These are phyloP conservation scores for Archips xylosteana DNA, from an alignment of 2,888 invertebrate species.

Conservation along the genomic window DNA sequence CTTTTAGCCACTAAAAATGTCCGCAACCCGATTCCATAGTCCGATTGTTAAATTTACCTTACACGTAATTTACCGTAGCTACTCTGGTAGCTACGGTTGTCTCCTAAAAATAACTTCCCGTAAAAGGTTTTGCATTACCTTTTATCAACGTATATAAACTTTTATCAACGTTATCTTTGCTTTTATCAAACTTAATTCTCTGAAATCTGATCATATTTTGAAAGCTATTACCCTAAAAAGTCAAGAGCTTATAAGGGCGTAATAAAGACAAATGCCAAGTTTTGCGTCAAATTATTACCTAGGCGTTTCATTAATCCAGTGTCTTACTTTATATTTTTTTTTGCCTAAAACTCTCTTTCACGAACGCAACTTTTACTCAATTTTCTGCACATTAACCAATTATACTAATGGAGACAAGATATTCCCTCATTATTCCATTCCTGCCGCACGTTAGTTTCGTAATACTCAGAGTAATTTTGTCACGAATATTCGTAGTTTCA, in stretches of 20 bases:
- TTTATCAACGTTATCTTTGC: too few species aligned
- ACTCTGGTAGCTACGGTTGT: background rate
- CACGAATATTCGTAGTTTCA: conserved; percentile 12
- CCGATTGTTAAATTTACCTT: conserved; percentile 13
- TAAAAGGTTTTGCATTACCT: conserved; percentile 17
- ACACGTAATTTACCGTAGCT: background rate
- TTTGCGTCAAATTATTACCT: background rate
- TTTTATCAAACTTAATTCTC: conserved; percentile 9
- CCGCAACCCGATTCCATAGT: background rate
- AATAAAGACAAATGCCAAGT: conserved; percentile 10
- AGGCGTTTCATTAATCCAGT: background rate
- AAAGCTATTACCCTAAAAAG: conserved; percentile 15
- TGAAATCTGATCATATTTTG: conserved; percentile 19
- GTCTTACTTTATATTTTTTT: background rate
- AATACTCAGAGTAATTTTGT: conserved; percentile 5
- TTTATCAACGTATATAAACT: too few species aligned
- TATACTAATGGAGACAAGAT: conserved; percentile 29
- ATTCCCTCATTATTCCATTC: conserved; percentile 24
- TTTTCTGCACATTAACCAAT: conserved; percentile 22
- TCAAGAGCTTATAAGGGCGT: background rate
- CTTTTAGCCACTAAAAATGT: background rate
- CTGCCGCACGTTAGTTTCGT: conserved; percentile 18
- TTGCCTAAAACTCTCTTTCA: background rate
- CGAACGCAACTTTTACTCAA: background rate
- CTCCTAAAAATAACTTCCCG: conserved; percentile 10